These are phyloP conservation scores for Ranitomeya imitator DNA, from an alignment of 2,113 vertebrate genomes.

Conservation along the genomic window DNA sequence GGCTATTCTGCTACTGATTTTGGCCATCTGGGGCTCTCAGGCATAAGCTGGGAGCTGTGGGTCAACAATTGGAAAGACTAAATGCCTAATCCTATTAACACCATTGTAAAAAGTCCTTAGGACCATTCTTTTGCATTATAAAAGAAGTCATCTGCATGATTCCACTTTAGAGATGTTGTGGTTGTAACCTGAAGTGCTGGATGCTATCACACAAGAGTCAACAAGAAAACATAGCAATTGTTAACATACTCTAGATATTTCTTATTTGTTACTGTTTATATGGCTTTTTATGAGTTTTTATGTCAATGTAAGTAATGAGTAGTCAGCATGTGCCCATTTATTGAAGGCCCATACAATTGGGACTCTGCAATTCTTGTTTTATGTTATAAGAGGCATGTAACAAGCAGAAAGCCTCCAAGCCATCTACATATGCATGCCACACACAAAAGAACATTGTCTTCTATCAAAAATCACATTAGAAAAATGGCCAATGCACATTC, in stretches of 20 bases:
- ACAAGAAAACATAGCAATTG: too few relatives aligned
- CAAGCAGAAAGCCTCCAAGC: background rate
- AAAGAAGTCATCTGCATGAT: background rate
- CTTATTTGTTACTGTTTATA: background rate
- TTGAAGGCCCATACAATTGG: background rate
- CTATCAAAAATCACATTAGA: slow-evolving; percentile 34
- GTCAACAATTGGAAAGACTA: slow-evolving; percentile 17
- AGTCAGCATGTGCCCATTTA: background rate
- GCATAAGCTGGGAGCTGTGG: background rate
- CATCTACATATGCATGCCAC: background rate
- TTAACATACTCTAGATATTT: background rate
- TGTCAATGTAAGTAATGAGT: background rate
- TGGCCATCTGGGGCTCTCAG: background rate
- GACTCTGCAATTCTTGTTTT: background rate
- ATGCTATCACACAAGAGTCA: background rate
- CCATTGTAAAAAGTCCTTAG: background rate
- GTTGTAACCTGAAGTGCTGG: background rate
- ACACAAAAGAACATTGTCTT: slow-evolving; percentile 17
- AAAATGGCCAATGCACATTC: slow-evolving; percentile 26
- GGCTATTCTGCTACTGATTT: background rate
- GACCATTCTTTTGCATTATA: background rate
- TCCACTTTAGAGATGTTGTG: background rate
- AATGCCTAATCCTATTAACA: slow-evolving; percentile 18
- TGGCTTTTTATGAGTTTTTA: background rate
- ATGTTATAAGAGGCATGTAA: background rate